Conservation (phyloP, 2,888 invertebrate species). For the Limnephilus lunatus region DNA sequence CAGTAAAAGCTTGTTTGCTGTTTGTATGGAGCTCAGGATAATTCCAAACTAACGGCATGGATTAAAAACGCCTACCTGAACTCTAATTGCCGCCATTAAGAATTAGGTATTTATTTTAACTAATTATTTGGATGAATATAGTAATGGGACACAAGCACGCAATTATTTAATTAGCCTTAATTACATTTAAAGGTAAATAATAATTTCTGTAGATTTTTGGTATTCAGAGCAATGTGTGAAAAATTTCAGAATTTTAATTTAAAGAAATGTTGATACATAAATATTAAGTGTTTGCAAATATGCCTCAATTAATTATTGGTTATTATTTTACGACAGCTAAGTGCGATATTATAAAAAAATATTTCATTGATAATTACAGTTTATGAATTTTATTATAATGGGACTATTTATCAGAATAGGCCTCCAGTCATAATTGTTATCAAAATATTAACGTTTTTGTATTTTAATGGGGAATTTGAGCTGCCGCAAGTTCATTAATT, state of each 20-base stretch:
- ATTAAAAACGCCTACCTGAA: slow-evolving; percentile 33
- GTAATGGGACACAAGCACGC: slow-evolving; percentile 15
- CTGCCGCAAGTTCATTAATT: neutral
- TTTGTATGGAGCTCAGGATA: neutral
- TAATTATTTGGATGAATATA: slow-evolving; percentile 20
- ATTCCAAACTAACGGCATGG: slow-evolving; percentile 22
- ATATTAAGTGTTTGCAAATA: neutral
- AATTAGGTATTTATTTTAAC: slow-evolving; percentile 28
- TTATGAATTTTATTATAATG: neutral
- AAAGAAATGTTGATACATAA: neutral
- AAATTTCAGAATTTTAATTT: neutral
- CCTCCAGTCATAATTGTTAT: neutral
- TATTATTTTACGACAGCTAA: neutral
- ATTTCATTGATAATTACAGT: neutral
- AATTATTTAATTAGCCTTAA: slow-evolving; percentile 40
- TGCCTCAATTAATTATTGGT: slow-evolving; percentile 2
- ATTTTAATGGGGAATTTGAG: neutral
- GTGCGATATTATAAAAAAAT: neutral
- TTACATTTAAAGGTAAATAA: neutral
- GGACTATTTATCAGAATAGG: neutral
- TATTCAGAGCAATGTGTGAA: neutral
- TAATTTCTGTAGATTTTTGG: neutral
- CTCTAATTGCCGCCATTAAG: slow-evolving; percentile 28
- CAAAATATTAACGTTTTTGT: neutral
- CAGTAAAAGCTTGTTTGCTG: slow-evolving; percentile 29